phyloP scores from a whole-genome alignment of 2,113 vertebrate species.

The Hypanus sabinus region DNA sequence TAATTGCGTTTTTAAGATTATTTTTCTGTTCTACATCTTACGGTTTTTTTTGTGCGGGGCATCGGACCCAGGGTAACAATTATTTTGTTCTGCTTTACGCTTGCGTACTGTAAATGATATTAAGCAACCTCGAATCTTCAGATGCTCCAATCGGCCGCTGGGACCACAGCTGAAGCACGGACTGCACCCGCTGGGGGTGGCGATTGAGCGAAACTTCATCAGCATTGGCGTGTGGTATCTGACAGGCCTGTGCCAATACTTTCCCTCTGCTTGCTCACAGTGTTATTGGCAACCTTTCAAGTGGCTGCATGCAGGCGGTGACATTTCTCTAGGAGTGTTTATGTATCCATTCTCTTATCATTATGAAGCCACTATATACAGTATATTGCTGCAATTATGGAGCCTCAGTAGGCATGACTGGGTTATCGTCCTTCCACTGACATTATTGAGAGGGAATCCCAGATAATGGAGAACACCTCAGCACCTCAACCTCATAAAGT shows the following conservation, averaged over 20 bases:
- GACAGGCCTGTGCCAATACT: neutral
- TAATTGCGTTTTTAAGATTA: too few species aligned
- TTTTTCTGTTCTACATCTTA: too few species aligned
- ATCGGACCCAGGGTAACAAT: too few species aligned
- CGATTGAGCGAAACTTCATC: neutral
- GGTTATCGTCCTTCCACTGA: too few species aligned
- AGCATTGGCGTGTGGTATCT: neutral
- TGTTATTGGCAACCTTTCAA: neutral
- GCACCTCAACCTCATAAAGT: too few species aligned
- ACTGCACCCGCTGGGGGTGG: neutral
- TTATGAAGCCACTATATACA: neutral
- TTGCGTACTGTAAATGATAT: too few species aligned
- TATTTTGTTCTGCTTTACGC: too few species aligned
- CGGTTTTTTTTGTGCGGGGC: too few species aligned
- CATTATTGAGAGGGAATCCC: too few species aligned
- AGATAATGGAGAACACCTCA: too few species aligned
- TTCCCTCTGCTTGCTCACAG: neutral
- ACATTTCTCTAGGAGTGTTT: neutral
- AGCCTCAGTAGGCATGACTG: neutral
- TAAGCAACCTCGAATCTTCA: too few species aligned
- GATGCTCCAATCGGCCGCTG: neutral
- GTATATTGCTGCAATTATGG: neutral
- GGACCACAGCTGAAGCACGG: neutral
- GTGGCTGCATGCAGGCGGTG: neutral
- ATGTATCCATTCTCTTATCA: neutral